Evolutionary conservation across 1,140 invertebrate genomes (phyloP).

Genomic region (Mycetomoellerius zeteki): DNA sequence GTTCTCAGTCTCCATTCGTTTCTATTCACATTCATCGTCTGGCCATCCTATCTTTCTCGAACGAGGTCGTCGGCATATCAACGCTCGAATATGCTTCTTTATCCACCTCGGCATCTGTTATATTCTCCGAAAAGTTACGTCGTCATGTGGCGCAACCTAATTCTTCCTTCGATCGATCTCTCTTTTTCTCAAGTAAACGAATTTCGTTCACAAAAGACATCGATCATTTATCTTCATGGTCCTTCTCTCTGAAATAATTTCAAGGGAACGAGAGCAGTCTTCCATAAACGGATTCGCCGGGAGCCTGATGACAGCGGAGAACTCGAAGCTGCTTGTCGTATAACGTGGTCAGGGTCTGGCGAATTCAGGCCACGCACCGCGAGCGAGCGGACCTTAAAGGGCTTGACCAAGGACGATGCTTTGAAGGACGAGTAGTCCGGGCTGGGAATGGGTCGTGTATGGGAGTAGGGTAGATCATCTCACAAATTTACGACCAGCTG

Average conservation of each 20-base stretch:
- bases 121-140: not conserved
- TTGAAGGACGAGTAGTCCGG: conserved; percentile 62
- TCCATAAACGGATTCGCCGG: conserved; percentile 57
- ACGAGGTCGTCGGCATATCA: not conserved
- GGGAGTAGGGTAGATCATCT: not conserved
- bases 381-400: conserved; percentile 71
- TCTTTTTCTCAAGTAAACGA: not conserved
- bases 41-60: conserved; percentile 15
- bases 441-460: conserved; percentile 29
- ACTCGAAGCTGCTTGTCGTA: conserved; percentile 46
- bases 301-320: conserved; percentile 40
- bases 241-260: conserved; percentile 8
- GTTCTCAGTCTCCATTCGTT: conserved; percentile 13
- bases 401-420: conserved; percentile 67
- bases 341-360: conserved; percentile 79
- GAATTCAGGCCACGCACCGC: conserved; percentile 59
- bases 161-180: conserved; percentile 12
- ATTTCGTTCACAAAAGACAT: not conserved
- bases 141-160: not conserved
- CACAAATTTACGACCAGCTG: conserved; percentile 12
- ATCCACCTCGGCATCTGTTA: not conserved
- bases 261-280: conserved; percentile 35
- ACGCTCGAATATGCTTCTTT: not conserved
- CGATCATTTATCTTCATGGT: conserved; percentile 9
- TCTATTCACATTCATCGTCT: not conserved